Evolutionary conservation across 1,140 invertebrate genomes (phyloP).

Genomic region (Akabosia matsudoensis): DNA sequence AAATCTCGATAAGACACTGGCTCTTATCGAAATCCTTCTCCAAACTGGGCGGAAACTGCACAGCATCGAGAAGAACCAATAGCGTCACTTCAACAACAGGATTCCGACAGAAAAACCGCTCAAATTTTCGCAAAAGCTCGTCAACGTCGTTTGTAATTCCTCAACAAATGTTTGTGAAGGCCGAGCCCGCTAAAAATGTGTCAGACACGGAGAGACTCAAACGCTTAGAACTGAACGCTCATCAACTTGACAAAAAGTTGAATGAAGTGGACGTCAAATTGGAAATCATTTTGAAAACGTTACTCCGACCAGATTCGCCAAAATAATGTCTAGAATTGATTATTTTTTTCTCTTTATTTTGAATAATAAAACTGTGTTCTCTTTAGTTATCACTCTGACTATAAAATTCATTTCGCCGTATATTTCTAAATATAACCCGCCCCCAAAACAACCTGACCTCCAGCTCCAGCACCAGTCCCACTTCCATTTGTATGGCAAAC

Average conservation of each 20-base stretch:
- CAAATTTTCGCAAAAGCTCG: neutral
- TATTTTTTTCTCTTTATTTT: no score
- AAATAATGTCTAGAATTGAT: neutral
- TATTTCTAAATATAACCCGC: no score
- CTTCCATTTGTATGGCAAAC: no score
- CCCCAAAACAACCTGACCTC: no score
- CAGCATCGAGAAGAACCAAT: neutral
- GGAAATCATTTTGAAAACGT: constrained; percentile 4
- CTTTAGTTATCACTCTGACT: no score
- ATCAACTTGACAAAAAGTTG: constrained; percentile 13
- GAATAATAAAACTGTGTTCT: no score
- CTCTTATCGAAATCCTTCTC: neutral
- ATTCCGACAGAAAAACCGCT: neutral
- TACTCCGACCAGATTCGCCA: neutral
- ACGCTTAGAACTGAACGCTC: neutral
- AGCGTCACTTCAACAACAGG: neutral
- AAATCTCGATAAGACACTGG: constrained; percentile 31
- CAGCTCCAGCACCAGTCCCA: no score
- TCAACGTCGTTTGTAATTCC: neutral
- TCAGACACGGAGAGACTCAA: neutral
- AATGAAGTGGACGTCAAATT: constrained; percentile 3
- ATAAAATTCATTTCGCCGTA: no score
- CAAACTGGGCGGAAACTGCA: neutral
- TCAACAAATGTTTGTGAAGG: constrained; percentile 10
- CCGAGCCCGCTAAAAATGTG: neutral